Evolutionary conservation across 2,113 vertebrate genomes (phyloP), one percentile per base, ranked within the genome.

Genomic region (Hippopotamus amphibius): DNA sequence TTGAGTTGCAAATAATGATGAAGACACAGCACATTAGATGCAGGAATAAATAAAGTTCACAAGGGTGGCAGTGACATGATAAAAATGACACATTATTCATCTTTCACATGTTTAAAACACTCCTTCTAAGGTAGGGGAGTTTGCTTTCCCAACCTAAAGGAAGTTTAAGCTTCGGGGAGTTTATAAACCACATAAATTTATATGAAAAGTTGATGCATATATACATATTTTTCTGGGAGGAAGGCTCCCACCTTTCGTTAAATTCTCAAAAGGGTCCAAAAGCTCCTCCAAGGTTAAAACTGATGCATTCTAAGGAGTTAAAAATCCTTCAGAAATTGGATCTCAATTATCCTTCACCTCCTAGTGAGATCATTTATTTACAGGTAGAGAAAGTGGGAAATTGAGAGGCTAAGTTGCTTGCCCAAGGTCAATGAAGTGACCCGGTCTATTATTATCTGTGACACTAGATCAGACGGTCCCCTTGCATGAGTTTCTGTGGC

Each of bases 291-390:
- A 72, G 11, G 11, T 50, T 74, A 69, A 93, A 91, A 88, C 5
- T 26, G 53, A n/a, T 30, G 50, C 48, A 71, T 81, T 48, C 37
- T 50, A n/a, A 69, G 57, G 80, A 88, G 50, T 80, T 87, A 43
- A 94, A 92, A 83, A 69, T 80, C 80, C 26, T 87, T 90, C 50
- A 33, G 93, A 53, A 86, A 92, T 55, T 30, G 30, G 14, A 84
- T 82, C 90, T 96, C 82, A 37, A 41, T 88, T 48, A 48, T 59
- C 43, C 41, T 41, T 16, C 17, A 30, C 46, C 71, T 48, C 68
- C 81, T 28, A 72, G 72, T 17, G 71, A 95, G 82, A 66, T 76
- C 1, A 84, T 59, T 84, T 84, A 76, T 74, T 93, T 68, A 93
- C 53, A 83, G 68, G 74, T 72, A 53, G 72, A 86, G 88, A 90